Percentiles rank a stretch among this genome's conserved stretches.
Conservation (phyloP, 2,888 invertebrate species). For the Monoplex corrugatus region DNA sequence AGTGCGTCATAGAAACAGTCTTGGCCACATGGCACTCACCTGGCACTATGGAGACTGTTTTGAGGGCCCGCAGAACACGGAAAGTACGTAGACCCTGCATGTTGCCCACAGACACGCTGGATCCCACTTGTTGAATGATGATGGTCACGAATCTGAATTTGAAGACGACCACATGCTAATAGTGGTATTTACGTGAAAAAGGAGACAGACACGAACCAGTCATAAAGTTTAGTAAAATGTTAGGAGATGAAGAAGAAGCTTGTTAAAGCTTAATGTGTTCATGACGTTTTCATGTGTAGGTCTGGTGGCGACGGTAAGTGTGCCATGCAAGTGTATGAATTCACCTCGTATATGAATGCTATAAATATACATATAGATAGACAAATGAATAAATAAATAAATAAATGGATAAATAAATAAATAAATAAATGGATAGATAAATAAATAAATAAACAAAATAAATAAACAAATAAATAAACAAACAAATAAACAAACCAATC, state of each 20-base stretch:
- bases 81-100: conserved; percentile 91
- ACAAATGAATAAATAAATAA: neutral
- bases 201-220: too few relatives aligned
- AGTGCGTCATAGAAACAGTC: too few relatives aligned
- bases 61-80: conserved; percentile 94
- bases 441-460: neutral
- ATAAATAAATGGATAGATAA: neutral
- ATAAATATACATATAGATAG: neutral
- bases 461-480: neutral
- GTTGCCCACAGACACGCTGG: conserved; percentile 63
- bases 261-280: too few relatives aligned
- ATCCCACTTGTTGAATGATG: conserved; percentile 60
- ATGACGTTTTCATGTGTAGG: too few relatives aligned
- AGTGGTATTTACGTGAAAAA: too few relatives aligned
- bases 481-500: neutral
- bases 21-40: conserved; percentile 84
- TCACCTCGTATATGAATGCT: too few relatives aligned
- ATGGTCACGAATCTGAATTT: conserved; percentile 67
- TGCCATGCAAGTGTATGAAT: too few relatives aligned
- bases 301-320: too few relatives aligned
- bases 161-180: neutral
- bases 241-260: too few relatives aligned
- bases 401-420: neutral
- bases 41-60: conserved; percentile 98
- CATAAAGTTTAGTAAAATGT: too few relatives aligned